Base-by-base conservation (phyloP, 1,140 invertebrate genomes). In the Oedothorax gibbosus region DNA sequence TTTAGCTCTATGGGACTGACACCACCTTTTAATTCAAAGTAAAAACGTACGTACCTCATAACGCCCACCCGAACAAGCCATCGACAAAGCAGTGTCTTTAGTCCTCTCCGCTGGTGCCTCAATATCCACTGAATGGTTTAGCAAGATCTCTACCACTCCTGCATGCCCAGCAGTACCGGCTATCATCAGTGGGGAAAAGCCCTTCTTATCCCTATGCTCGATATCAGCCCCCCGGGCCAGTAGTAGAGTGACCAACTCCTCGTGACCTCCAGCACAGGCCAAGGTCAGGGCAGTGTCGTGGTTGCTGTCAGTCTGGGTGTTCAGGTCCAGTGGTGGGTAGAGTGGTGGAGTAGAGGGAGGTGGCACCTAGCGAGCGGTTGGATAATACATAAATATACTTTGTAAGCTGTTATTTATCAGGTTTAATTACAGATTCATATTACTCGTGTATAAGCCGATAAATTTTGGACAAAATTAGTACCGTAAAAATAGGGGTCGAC, bases 81-180 rank as follows among this genome's bases (percentile, higher is more conserved):
- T 91, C 68, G 98, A 99, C 11, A 99, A 90, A 11, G 98, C 97
- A 1, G 98, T 99, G 90, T 99, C 98, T 91, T 99, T 99, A 18
- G 98, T 99, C 87, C 98, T 92, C 91, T 99, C 98, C 0, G 97
- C 98, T 91, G 99, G 97, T 14, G 98, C 98, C 90, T 99, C 98
- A 88, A 99, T 95, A 88, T 99, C 97, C 11, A 97, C 97, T 82
- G 94, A 94, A 90, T 97, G 93, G 89, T 97, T 97, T 54, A 99
- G 90, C 10, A 99, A 91, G 86, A 97, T 95, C 88, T 99, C 97
- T 0, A 99, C 98, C 8, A 94, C 93, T 50, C 87, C 86, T 85
- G 97, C 95, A 91, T 99, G 98, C 12, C 98, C 98, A 54, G 97
- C 97, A 12, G 98, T 99, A 12, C 98, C 97, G 53, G 98, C 98